Base-by-base conservation (phyloP, 2,888 invertebrate species). In the Drosophila ustulata region DNA sequence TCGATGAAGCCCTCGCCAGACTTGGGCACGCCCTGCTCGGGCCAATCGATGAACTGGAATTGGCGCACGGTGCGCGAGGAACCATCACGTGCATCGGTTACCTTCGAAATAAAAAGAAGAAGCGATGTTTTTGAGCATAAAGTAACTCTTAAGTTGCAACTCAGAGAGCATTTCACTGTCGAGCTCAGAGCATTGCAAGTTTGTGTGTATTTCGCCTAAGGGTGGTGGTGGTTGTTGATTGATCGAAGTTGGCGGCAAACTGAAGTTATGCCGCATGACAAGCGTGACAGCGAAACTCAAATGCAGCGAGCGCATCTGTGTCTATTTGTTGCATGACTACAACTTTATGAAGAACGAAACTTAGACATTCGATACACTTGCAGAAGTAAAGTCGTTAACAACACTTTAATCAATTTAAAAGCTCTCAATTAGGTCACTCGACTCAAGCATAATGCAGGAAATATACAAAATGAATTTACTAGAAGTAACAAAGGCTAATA, bases 1-100 rank as follows among this genome's bases (percentile, higher is more conserved):
- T 99, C 99, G 82, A 99, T 99, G 93, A 99, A 99, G 43, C 98
- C 98, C 91, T 99, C 99, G 0, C 98, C 99, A 43, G 97, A 98
- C 92, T 98, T 98, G 7, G 99, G 99, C 37, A 99, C 98, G 26
- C 98, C 97, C 91, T 97, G 98, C 91, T 96, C 99, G 0, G 98
- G 98, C 98, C 98, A 98, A 92, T 98, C 98, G 66, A 97, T 97
- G 93, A 98, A 98, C 91, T 98, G 98, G 94, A 99, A 99, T 93
- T 99, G 98, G 57, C 98, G 95, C 39, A 99, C 96, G 28, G 98
- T 98, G 68, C 99, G 94, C 6, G 98, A 98, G 55, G 98, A 97
- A 0, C 98, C 98, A 92, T 99, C 99, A 83, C 99, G 95, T 18
- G 99, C 98, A 92, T 99, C 99, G 62, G 99, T 99, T 63, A 99